Evolutionary conservation across 2,113 vertebrate species (phyloP).

Genomic region (Scortum barcoo): DNA sequence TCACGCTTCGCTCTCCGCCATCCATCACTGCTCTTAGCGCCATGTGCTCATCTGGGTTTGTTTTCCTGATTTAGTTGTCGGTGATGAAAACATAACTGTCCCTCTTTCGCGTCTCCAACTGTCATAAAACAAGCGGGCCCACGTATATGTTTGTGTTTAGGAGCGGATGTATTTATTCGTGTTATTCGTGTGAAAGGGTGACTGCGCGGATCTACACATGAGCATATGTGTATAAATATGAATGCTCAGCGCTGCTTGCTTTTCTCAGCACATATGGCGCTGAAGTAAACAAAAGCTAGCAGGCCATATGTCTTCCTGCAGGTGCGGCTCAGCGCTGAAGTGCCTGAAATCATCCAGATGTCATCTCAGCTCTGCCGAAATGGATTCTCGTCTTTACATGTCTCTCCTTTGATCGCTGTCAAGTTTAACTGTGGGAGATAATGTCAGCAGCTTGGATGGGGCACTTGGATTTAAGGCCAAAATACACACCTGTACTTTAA

Average conservation of each 20-base stretch:
- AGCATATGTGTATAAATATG: conserved; percentile 12
- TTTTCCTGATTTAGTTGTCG: conserved; percentile 31
- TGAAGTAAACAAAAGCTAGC: conserved; percentile 57
- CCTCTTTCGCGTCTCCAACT: conserved; percentile 4
- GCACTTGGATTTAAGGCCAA: not conserved
- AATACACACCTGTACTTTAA: not conserved
- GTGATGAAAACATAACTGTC: conserved; percentile 28
- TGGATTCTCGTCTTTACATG: conserved; percentile 18
- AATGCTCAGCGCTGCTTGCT: conserved; percentile 17
- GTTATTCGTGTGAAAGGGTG: conserved; percentile 3
- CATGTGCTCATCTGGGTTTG: conserved; percentile 28
- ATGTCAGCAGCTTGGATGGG: not conserved
- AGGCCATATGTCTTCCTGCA: conserved; percentile 46
- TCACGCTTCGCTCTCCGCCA: not conserved
- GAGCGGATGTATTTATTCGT: conserved; percentile 15
- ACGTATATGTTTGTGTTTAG: conserved; percentile 42
- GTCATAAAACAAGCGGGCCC: conserved; percentile 1
- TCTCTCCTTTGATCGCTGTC: not conserved
- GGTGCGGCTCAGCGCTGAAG: conserved; percentile 43
- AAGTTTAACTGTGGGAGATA: not conserved
- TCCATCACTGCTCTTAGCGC: conserved; percentile 38
- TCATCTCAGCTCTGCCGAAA: conserved; percentile 3
- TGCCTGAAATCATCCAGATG: conserved; percentile 42
- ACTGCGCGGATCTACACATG: not conserved
- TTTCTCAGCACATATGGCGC: conserved; percentile 28